Conservation (phyloP, 1,140 invertebrate genomes). For the Lordiphosa clarofinis region DNA sequence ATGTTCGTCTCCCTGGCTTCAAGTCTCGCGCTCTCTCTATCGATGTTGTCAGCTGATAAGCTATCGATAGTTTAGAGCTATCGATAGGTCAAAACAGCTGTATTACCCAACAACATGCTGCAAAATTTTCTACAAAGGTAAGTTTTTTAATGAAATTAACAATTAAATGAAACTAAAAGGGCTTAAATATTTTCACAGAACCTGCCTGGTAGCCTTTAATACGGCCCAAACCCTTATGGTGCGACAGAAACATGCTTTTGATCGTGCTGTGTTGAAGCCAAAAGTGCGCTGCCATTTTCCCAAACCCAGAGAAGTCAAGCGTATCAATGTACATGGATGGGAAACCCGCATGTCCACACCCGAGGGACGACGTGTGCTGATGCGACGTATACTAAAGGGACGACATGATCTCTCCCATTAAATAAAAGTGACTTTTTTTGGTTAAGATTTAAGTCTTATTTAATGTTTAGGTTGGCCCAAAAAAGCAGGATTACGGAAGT, state of each 20-base stretch:
- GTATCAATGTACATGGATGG: conserved; percentile 87
- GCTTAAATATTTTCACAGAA: conserved; percentile 16
- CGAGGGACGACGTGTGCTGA: conserved; percentile 84
- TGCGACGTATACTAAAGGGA: conserved; percentile 88
- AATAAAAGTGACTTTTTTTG: conserved; percentile 20
- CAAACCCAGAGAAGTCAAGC: conserved; percentile 85
- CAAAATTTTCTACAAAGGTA: conserved; percentile 59
- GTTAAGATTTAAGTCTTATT: too few relatives aligned
- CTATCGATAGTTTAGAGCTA: too few relatives aligned
- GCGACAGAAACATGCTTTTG: conserved; percentile 66
- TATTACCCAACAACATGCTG: conserved; percentile 66
- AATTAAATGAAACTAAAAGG: conserved; percentile 7
- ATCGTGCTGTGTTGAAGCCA: conserved; percentile 64
- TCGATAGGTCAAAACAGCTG: too few relatives aligned
- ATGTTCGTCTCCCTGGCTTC: too few relatives aligned
- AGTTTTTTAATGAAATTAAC: not conserved
- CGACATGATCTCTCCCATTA: conserved; percentile 86
- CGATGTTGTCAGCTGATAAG: too few relatives aligned
- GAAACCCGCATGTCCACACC: conserved; percentile 84
- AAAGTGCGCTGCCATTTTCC: conserved; percentile 86
- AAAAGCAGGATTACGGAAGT: conserved; percentile 45
- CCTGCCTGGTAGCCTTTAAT: conserved; percentile 34
- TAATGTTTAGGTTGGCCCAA: conserved; percentile 31
- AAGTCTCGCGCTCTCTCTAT: too few relatives aligned
- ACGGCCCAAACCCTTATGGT: conserved; percentile 48